Evolutionary conservation across 1,140 invertebrate genomes (phyloP).

Genomic region (Stegodyphus dumicola): DNA sequence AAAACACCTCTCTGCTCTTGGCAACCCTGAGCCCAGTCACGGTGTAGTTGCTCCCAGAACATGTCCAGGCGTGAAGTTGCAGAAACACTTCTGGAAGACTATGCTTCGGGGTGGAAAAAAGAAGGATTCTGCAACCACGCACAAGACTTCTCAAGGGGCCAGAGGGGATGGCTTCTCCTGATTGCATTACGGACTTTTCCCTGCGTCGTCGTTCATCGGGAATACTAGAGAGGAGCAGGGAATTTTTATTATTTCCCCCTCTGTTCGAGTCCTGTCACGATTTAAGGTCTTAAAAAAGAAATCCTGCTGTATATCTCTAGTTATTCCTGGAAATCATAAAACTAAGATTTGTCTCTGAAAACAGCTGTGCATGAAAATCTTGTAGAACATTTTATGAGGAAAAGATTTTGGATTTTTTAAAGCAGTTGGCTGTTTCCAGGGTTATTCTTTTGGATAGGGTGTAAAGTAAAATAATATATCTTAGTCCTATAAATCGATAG

Average conservation of each 20-base stretch:
- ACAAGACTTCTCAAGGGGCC: neutral
- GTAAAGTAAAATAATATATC: no score
- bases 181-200: constrained; percentile 20
- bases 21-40: neutral
- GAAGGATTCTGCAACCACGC: neutral
- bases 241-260: neutral
- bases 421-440: neutral
- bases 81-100: neutral
- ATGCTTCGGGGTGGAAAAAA: neutral
- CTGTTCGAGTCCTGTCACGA: neutral
- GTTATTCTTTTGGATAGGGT: no score
- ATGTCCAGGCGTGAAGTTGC: constrained; percentile 25
- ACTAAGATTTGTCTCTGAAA: no score
- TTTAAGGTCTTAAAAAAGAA: neutral
- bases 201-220: neutral
- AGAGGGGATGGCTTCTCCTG: constrained; percentile 23
- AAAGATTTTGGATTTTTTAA: neutral
- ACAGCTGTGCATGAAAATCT: no score
- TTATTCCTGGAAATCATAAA: no score
- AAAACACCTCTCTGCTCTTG: no score
- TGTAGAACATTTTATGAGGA: no score
- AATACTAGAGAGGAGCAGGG: neutral
- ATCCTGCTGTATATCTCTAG: neutral
- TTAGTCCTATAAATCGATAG: no score
- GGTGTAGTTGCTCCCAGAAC: neutral